These are phyloP conservation scores for Gymnoscopelus braueri DNA, from an alignment of 2,797 vertebrate species.

Conservation along the genomic window DNA sequence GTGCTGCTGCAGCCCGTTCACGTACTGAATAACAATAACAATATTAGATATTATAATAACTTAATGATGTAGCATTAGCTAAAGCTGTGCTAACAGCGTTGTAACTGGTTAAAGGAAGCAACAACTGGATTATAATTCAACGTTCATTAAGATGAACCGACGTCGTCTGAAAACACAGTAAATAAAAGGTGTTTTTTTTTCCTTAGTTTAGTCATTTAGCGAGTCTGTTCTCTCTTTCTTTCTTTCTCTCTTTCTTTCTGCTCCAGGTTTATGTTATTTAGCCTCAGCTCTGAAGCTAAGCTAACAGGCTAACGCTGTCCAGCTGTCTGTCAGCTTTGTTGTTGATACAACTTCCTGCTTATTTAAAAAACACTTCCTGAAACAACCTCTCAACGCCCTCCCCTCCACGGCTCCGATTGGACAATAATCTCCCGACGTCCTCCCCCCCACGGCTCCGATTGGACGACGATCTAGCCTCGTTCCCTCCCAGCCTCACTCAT, in stretches of 20 bases:
- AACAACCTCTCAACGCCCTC: constrained; percentile 81
- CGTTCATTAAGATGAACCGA: no score
- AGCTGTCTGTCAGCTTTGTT: constrained; percentile 75
- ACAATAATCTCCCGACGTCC: constrained; percentile 81
- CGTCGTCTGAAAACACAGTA: background rate
- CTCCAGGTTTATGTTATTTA: background rate
- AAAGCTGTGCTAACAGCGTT: no score
- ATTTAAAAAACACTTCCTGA: constrained; percentile 78
- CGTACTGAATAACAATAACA: no score
- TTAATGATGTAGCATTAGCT: no score
- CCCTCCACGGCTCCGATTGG: constrained; percentile 5
- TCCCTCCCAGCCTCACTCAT: no score
- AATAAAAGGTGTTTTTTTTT: background rate
- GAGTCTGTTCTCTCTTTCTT: background rate
- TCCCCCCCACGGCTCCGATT: background rate
- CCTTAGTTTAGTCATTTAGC: no score
- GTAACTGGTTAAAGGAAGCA: no score
- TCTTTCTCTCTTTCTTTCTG: constrained; percentile 34
- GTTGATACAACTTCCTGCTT: constrained; percentile 80
- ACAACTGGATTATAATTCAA: no score
- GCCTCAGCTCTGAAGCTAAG: constrained; percentile 12
- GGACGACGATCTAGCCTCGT: no score
- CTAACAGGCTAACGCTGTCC: constrained; percentile 9
- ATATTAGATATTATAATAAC: no score
- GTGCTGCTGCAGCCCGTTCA: no score